Evolutionary conservation across 2,113 vertebrate genomes (phyloP), one percentile per base, ranked within the genome.

Genomic region (Callipepla squamata): DNA sequence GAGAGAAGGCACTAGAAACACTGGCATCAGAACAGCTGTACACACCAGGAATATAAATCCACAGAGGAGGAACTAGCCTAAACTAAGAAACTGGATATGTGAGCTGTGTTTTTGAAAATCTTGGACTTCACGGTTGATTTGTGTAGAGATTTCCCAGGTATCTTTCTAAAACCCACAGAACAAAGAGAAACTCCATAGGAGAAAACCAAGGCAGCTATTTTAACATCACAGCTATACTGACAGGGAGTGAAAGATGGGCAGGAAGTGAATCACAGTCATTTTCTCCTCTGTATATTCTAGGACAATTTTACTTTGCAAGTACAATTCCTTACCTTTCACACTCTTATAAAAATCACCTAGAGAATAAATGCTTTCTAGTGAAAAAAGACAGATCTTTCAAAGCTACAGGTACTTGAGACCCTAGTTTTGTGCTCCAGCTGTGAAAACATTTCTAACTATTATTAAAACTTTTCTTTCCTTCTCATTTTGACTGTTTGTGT

Each of bases 381-480:
- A 92, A 92, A 95, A 90, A 80, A 42, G 45, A 76, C 55, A 79
- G 70, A 65, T 42, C 45, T 84, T 79, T n/a, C 53, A 76, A 34
- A 28, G 42, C 82, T 78, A 93, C 84, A 96, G 73, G 70, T 21
- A 76, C 7, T 8, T 76, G 47, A 87, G 75, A 80, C 16, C n/a
- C 8, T n/a, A 69, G 5, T 79, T 85, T 94, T 73, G 8, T 66
- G 25, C 11, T 87, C 48, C 92, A 92, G 81, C 87, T 92, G 90
- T 45, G 87, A 95, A 95, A 96, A 92, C 45, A 92, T 87, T 93
- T 89, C n/a, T 85, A 87, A 59, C 42, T 65, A 34, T 87, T 95
- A 87, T 57, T 63, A 72, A 93, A 91, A 63, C 10, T 86, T 77
- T 77, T 38, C 3, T 47, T 91, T 85, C 28, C n/a, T 79, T 22